Evolutionary conservation across 2,113 vertebrate genomes (phyloP), one percentile per base, ranked within the genome.

Genomic region (Percina caprodes): DNA sequence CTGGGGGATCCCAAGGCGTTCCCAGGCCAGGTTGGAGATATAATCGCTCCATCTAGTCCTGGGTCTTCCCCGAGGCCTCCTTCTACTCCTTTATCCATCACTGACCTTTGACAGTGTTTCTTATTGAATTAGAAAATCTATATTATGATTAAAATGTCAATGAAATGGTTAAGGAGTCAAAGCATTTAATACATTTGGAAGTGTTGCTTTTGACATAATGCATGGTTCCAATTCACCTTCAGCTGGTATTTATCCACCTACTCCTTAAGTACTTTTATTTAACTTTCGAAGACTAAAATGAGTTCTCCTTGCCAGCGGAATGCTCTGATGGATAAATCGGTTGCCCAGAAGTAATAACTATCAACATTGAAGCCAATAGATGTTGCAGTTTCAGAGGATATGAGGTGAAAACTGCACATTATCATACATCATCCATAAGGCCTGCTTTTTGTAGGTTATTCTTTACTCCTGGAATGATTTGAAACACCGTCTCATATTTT

Each of bases 401-500:
- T 62, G 26, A 78, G 60, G 67, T 52, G 26, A 56, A 58, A 86
- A 14, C 10, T 48, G 51, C 58, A 56, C 23, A 10, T 81, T 70
- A 55, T 69, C 33, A 23, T 72, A 58, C 65, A 58, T 45, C 63
- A 26, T 30, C 30, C n/a, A 30, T 10, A 69, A 46, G 18, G 14
- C 21, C 13, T 79, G 69, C 51, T 72, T 77, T 75, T 80, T 79
- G 7, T 19, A n/a, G 21, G 49, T 51, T 80, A 62, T 69, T 33
- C 5, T 5, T 78, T 69, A 49, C 83, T 69, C 69, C 48, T 74
- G n/a, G 58, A 77, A 52, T 74, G 8, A 84, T 82, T 58, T 33
- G 23, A 78, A 83, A 72, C 9, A 61, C 2, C 8, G 45, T 84
- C 82, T 88, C 80, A 79, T 78, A 33, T 87, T 75, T 83, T 77